A percentile compares a stretch with the other conserved stretches of the same genome.
Conservation (phyloP, 64 coral and sea anemone genomes). For the Actinia tenebrosa region DNA sequence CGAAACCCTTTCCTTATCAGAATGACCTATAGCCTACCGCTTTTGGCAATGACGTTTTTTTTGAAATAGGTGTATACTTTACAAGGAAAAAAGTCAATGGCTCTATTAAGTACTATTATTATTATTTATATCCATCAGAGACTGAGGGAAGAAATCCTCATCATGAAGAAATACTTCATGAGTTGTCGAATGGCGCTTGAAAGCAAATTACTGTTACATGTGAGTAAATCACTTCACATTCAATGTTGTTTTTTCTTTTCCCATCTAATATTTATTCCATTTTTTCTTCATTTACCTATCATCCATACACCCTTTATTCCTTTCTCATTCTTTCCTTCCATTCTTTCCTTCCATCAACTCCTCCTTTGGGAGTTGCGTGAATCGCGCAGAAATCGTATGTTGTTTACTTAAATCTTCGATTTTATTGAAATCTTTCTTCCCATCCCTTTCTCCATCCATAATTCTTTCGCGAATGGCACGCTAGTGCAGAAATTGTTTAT, state of each 20-base stretch:
- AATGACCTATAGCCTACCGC: too few species aligned
- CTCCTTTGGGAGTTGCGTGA: not conserved
- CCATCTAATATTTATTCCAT: not conserved
- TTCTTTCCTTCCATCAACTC: not conserved
- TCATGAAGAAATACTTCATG: conserved; percentile 99
- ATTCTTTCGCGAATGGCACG: too few species aligned
- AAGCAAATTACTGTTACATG: conserved; percentile 86
- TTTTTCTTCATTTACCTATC: not conserved
- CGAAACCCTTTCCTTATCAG: too few species aligned
- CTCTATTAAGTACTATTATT: not conserved
- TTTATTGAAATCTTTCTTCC: too few species aligned
- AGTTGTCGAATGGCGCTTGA: conserved; percentile 83
- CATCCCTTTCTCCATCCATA: too few species aligned
- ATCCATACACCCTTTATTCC: not conserved
- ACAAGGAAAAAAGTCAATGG: too few species aligned
- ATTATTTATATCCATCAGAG: conserved; percentile 41
- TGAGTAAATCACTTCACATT: not conserved
- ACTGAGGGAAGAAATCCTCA: conserved; percentile 85
- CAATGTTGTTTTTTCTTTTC: not conserved
- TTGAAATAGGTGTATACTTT: too few species aligned
- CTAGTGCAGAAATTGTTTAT: too few species aligned
- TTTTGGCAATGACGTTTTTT: too few species aligned
- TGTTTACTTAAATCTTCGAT: too few species aligned
- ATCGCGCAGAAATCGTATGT: too few species aligned
- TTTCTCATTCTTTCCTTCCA: not conserved